These are phyloP conservation scores for Heliangelus exortis DNA, from an alignment of 2,797 vertebrate species.

Conservation along the genomic window DNA sequence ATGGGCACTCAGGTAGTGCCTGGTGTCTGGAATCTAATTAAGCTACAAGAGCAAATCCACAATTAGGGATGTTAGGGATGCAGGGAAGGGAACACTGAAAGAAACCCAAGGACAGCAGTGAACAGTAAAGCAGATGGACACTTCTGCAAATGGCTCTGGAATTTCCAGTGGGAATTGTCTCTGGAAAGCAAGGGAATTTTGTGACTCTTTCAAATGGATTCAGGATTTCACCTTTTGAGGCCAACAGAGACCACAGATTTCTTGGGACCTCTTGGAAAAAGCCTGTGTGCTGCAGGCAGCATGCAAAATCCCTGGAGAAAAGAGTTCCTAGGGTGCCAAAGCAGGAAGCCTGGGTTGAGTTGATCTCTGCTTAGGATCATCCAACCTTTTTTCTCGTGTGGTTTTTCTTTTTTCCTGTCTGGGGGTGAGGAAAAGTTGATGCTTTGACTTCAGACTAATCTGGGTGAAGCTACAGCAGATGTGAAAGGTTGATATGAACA, in stretches of 20 bases:
- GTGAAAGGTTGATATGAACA: neutral
- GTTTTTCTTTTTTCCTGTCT: neutral
- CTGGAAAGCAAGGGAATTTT: neutral
- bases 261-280: neutral
- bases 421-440: neutral
- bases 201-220: neutral
- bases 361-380: neutral
- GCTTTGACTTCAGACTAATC: neutral
- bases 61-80: neutral
- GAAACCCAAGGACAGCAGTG: neutral
- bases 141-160: neutral
- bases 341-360: neutral
- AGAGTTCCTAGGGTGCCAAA: neutral
- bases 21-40: neutral
- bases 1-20: neutral
- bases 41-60: neutral
- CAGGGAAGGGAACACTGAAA: neutral
- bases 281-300: rapidly evolving
- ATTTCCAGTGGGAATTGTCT: neutral
- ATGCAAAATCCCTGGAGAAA: neutral
- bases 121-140: neutral
- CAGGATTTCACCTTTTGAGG: neutral
- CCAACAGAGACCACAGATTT: rapidly evolving
- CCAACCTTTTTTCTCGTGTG: neutral
- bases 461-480: neutral